Percentiles rank a stretch among this genome's conserved stretches.
Evolutionary conservation across 2,113 vertebrate species (phyloP).

Genomic region (Peucedramus taeniatus): DNA sequence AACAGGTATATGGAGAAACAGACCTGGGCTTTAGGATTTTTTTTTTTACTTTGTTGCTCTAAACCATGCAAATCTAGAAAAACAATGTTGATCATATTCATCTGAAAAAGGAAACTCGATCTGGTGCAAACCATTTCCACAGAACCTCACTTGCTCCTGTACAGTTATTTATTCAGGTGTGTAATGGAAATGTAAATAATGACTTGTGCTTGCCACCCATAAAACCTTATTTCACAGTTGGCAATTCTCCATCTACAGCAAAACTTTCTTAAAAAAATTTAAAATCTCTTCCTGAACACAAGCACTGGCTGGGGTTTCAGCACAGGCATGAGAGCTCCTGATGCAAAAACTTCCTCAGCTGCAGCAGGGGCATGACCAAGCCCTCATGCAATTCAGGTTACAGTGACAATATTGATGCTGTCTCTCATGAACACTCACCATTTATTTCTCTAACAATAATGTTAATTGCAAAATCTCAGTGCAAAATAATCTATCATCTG

Average conservation of each 20-base stretch:
- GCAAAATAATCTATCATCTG: neutral
- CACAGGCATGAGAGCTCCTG: neutral
- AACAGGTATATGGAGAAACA: neutral
- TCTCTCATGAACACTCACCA: neutral
- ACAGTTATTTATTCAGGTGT: conserved; percentile 50
- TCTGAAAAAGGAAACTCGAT: neutral
- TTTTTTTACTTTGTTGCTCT: neutral
- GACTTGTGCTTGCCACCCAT: neutral
- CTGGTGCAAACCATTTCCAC: neutral
- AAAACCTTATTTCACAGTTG: conserved; percentile 19
- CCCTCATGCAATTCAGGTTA: neutral
- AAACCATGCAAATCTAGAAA: neutral
- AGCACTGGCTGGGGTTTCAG: neutral
- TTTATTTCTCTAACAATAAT: neutral
- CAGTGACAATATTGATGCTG: neutral
- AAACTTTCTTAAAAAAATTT: neutral
- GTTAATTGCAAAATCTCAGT: neutral
- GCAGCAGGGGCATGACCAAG: neutral
- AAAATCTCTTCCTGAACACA: neutral
- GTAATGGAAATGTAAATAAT: conserved; percentile 9
- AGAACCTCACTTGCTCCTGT: neutral
- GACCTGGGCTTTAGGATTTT: neutral
- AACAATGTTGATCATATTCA: neutral
- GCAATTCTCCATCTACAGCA: neutral
- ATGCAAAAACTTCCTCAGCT: neutral